A percentile compares a stretch with the other conserved stretches of the same genome.
These are phyloP conservation scores for Selenia dentaria DNA, from an alignment of 2,888 invertebrate species.

Conservation along the genomic window DNA sequence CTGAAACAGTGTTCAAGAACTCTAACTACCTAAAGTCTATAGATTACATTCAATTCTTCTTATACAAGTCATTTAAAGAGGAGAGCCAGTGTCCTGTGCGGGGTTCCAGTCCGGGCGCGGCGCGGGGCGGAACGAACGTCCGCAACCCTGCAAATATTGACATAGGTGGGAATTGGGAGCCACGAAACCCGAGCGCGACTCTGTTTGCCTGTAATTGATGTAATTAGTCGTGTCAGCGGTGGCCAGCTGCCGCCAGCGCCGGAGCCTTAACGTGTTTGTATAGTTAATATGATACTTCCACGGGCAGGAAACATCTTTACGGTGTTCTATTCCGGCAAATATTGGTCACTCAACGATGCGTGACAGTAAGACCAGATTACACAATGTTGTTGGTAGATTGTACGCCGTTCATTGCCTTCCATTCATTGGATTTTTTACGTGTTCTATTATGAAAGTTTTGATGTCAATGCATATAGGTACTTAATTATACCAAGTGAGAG, in stretches of 20 bases:
- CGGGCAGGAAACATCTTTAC: constrained; percentile 78
- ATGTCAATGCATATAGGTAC: too few species aligned
- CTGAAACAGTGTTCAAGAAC: too few species aligned
- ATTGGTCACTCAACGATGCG: constrained; percentile 79
- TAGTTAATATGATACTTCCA: constrained; percentile 80
- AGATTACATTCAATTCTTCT: background rate
- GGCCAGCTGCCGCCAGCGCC: constrained; percentile 68
- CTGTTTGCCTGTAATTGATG: constrained; percentile 83
- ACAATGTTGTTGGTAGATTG: constrained; percentile 26
- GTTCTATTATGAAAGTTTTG: too few species aligned
- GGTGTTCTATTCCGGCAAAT: constrained; percentile 77
- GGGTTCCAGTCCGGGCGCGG: constrained; percentile 9
- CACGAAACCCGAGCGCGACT: constrained; percentile 70
- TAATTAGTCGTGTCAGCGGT: constrained; percentile 82
- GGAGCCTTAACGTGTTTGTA: constrained; percentile 69
- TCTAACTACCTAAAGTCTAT: too few species aligned
- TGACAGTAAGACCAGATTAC: constrained; percentile 62
- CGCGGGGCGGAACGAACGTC: constrained; percentile 36
- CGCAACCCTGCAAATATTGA: constrained; percentile 74
- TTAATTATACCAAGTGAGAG: too few species aligned
- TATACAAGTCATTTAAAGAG: background rate
- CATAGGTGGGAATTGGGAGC: constrained; percentile 80
- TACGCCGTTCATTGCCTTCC: background rate
- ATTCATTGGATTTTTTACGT: background rate
- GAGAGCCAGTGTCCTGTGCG: constrained; percentile 7